A percentile compares a stretch with the other conserved stretches of the same genome.
phyloP scores from a whole-genome alignment of 2,113 vertebrate species.

The Silurus asotus region DNA sequence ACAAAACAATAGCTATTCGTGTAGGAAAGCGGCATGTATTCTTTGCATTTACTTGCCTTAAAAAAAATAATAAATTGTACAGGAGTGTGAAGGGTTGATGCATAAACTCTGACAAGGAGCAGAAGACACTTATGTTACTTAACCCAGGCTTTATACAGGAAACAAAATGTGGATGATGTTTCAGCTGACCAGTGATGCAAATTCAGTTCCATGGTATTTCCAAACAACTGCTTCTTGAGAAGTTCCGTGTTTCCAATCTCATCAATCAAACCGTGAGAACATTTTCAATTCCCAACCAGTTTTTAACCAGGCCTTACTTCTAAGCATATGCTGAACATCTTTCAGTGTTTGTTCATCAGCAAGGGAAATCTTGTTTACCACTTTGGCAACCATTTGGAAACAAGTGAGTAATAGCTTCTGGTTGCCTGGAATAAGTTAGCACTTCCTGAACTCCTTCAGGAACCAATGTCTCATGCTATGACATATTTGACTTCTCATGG shows the following conservation, averaged over 20 bases:
- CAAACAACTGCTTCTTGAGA: background rate
- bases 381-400: background rate
- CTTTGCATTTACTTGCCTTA: too few relatives aligned
- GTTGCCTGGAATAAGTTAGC: background rate
- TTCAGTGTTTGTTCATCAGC: background rate
- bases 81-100: background rate
- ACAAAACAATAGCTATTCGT: background rate
- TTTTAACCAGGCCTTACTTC: background rate
- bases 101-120: constrained; percentile 19
- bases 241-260: background rate
- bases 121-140: constrained; percentile 1
- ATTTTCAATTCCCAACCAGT: background rate
- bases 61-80: background rate
- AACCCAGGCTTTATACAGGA: background rate
- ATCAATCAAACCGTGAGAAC: background rate
- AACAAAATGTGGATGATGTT: background rate
- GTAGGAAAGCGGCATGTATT: background rate
- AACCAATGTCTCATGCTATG: background rate
- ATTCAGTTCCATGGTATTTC: background rate
- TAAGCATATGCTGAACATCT: background rate
- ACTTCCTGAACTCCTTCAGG: constrained; percentile 1
- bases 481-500: constrained; percentile 6
- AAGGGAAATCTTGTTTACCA: constrained; percentile 3
- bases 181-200: background rate
- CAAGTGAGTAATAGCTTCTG: background rate